These are phyloP conservation scores for Orestias chungarensis DNA, from an alignment of 2,797 vertebrate species.

Conservation along the genomic window DNA sequence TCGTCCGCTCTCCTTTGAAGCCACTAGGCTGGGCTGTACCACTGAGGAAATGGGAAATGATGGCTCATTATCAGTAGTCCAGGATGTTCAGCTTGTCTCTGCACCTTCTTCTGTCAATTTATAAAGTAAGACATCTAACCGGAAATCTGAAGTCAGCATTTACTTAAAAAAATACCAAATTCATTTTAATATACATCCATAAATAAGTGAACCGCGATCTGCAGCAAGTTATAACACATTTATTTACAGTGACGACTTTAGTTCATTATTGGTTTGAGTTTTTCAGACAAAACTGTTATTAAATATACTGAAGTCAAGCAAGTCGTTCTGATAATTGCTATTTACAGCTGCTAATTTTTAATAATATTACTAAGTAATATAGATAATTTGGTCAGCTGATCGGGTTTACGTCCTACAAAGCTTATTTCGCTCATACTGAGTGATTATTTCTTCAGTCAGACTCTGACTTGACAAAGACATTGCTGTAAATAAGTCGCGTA, in stretches of 20 bases:
- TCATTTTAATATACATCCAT: background rate
- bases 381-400: no score
- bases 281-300: background rate
- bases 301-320: background rate
- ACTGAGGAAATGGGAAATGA: conserved; percentile 59
- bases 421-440: no score
- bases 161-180: background rate
- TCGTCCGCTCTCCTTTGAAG: conserved; percentile 56
- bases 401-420: no score
- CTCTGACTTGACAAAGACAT: no score
- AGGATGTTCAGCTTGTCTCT: background rate
- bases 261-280: background rate
- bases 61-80: conserved; percentile 18
- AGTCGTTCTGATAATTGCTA: background rate
- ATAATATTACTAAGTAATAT: no score
- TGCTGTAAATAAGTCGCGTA: no score
- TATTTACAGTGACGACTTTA: background rate
- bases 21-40: conserved; percentile 56
- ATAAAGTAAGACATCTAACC: background rate
- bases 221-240: background rate
- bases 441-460: no score
- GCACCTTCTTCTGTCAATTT: background rate
- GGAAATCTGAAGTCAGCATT: background rate
- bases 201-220: background rate
- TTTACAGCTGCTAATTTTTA: background rate